phyloP scores from a whole-genome alignment of 2,888 invertebrate species.

The Morpho helenor region DNA sequence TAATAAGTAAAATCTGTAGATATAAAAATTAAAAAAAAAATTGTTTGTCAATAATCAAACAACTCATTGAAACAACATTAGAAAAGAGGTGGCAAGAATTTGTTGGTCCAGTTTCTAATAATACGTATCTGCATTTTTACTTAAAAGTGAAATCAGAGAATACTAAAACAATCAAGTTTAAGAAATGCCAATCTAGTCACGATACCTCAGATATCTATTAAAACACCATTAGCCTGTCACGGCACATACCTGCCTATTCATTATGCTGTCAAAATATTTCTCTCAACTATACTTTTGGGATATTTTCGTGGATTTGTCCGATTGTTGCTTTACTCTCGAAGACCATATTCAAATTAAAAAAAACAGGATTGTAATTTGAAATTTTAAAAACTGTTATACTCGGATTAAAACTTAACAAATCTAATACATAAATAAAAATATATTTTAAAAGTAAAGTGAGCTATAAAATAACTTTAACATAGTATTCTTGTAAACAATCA shows the following conservation, averaged over 20 bases:
- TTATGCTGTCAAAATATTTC: slow-evolving; percentile 78
- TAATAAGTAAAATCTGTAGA: too few species aligned
- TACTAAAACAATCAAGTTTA: neutral
- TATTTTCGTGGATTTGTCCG: slow-evolving; percentile 68
- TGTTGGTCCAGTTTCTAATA: neutral
- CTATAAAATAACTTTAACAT: too few species aligned
- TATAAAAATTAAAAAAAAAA: too few species aligned
- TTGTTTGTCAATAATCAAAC: too few species aligned
- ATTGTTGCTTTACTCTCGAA: slow-evolving; percentile 39
- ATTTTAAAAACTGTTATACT: too few species aligned
- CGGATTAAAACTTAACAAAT: too few species aligned
- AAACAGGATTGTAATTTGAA: neutral
- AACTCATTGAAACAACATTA: too few species aligned
- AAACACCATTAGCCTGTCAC: slow-evolving; percentile 63
- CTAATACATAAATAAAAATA: too few species aligned
- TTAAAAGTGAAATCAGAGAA: slow-evolving; percentile 4
- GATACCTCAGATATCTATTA: slow-evolving; percentile 45
- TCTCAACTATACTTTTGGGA: slow-evolving; percentile 47
- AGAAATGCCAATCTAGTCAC: slow-evolving; percentile 15
- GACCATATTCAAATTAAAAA: neutral
- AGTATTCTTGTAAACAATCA: too few species aligned
- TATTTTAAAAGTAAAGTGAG: too few species aligned
- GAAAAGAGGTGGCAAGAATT: too few species aligned
- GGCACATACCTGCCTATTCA: slow-evolving; percentile 60
- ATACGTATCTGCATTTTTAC: neutral